These are phyloP conservation scores for Heliothis peltigera DNA, from an alignment of 2,888 invertebrate genomes.

Conservation along the genomic window DNA sequence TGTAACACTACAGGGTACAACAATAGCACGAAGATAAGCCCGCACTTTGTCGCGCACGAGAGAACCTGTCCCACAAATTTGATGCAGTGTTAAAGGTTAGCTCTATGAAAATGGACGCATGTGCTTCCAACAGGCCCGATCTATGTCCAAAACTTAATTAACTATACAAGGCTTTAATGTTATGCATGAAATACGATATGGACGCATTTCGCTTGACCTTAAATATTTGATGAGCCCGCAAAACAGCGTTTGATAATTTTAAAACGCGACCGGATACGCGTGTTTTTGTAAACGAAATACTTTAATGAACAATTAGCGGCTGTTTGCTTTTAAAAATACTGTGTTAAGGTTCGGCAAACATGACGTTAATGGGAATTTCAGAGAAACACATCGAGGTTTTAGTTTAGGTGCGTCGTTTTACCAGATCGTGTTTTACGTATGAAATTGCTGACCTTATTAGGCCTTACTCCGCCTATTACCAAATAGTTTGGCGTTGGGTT, in stretches of 20 bases:
- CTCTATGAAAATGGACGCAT: conserved; percentile 7
- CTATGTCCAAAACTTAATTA: conserved; percentile 42
- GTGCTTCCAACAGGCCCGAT: conserved; percentile 29
- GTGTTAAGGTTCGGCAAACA: not conserved
- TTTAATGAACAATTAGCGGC: conserved; percentile 44
- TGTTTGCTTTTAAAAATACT: conserved; percentile 1
- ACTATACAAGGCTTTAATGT: conserved; percentile 18
- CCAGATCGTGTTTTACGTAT: too few relatives aligned
- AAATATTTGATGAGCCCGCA: conserved; percentile 46
- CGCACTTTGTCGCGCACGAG: not conserved
- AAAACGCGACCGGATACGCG: conserved; percentile 22
- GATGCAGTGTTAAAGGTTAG: conserved; percentile 14
- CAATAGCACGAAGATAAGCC: conserved; percentile 10
- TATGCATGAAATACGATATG: conserved; percentile 22
- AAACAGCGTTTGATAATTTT: conserved; percentile 25
- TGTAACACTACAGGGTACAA: not conserved
- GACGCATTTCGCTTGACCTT: conserved; percentile 15
- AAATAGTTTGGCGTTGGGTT: not conserved
- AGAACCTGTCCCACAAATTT: not conserved
- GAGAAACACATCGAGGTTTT: not conserved
- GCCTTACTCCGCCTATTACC: too few relatives aligned
- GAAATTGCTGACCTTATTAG: not conserved
- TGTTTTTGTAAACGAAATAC: conserved; percentile 19
- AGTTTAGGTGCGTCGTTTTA: too few relatives aligned
- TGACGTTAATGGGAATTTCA: not conserved